Conservation (phyloP, 2,113 vertebrate genomes). For the Galeopterus variegatus region DNA sequence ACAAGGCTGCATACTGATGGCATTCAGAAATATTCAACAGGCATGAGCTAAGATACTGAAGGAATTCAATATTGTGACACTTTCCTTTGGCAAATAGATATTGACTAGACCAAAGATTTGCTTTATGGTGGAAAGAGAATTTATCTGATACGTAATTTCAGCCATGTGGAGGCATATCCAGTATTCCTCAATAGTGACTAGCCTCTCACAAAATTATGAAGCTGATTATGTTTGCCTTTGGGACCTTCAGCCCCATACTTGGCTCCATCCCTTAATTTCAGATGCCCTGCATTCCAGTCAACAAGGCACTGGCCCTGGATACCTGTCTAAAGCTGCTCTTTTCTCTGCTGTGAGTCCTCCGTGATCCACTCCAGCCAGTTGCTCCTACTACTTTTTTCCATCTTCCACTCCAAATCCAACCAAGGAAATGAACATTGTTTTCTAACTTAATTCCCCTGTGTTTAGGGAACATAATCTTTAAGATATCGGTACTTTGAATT, state of each 20-base stretch:
- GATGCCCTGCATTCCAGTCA: background rate
- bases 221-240: slow-evolving; percentile 9
- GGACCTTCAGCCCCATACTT: background rate
- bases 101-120: background rate
- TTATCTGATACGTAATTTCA: background rate
- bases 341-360: background rate
- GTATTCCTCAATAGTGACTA: background rate
- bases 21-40: background rate
- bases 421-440: background rate
- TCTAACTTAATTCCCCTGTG: background rate
- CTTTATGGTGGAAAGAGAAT: slow-evolving; percentile 2
- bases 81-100: background rate
- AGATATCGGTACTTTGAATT: background rate
- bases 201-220: background rate
- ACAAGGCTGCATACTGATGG: background rate
- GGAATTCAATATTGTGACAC: background rate
- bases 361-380: background rate
- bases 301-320: background rate
- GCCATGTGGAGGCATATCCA: background rate
- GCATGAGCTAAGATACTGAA: background rate
- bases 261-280: background rate
- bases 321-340: background rate
- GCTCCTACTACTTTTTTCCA: background rate
- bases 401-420: background rate
- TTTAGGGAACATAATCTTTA: background rate